Base-by-base conservation (phyloP, 53 echinoderm and acorn worm species). In the Henricia sp. region DNA sequence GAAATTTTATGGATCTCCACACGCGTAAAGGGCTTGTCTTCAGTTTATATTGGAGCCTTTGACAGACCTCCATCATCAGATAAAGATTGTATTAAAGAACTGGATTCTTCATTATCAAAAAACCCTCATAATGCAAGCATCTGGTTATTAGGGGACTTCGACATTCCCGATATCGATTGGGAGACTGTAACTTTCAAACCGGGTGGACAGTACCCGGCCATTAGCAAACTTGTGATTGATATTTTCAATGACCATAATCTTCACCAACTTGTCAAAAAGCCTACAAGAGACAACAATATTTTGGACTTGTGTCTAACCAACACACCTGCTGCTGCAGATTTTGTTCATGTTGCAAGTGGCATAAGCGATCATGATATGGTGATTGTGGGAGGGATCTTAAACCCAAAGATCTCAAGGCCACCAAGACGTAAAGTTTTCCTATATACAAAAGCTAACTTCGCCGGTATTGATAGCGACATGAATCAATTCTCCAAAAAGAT, bases 1-100 rank as follows among this genome's bases (percentile, higher is more conserved):
- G 84, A 83, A 50, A 0, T 32, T 8, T 13, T 80, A 0, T 80
- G 80, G 80, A 60, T 80, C 13, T 35, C 60, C 26, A 34, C 63
- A 8, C 26, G 52, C 25, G 70, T 68, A 10, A 66, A 67, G 14
- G 82, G 50, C 0, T 26, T 65, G 10, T 38, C 37, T 51, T 37
- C 34, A 6, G 52, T 83, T 40, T 82, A 82, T 65, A 65, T 68
- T 50, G 83, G 65, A 4, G 65, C 63, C 23, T 82, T 64, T 52
- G 43, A 64, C 36, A 41, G 66, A 44, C 40, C 78, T 1, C 80
- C 26, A 39, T 41, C 36, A 42, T 37, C 67, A 0, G 41, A 38
- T 25, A 48, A 50, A 13, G 82, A 25, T 19, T 82, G 65, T 48
- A 26, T 42, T 41, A 82, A 44, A 25, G 46, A 72, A 32, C 55